These are phyloP conservation scores for Loris lydekkerianus DNA, from an alignment of 2,797 vertebrate species.

Conservation along the genomic window DNA sequence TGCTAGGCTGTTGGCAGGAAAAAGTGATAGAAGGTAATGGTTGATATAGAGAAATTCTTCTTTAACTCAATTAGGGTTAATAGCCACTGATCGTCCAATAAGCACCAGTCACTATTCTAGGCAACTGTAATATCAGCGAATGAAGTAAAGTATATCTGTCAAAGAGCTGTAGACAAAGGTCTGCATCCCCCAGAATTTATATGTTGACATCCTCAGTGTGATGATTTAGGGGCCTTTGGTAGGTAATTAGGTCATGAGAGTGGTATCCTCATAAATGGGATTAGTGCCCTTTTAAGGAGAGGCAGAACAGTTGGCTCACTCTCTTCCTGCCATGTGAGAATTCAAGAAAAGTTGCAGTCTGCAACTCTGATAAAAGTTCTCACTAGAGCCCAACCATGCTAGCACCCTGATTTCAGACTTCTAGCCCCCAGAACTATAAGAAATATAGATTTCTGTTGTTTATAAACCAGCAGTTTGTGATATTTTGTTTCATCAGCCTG, in stretches of 20 bases:
- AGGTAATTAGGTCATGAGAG: not conserved
- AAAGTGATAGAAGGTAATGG: constrained; percentile 15
- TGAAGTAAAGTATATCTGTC: not conserved
- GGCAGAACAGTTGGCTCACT: not conserved
- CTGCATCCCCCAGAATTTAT: not conserved
- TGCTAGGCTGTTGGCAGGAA: not conserved
- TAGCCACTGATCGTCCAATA: constrained; percentile 35
- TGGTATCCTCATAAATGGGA: not conserved
- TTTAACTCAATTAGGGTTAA: constrained; percentile 1
- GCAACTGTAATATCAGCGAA: not conserved
- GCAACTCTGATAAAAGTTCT: not conserved
- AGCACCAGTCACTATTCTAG: not conserved
- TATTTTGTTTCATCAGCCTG: not conserved
- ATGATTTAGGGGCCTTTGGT: not conserved
- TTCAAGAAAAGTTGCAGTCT: too few relatives aligned
- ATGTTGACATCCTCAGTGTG: not conserved
- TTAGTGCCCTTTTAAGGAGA: not conserved
- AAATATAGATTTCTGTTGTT: not conserved
- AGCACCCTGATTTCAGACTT: not conserved
- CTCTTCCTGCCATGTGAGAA: not conserved
- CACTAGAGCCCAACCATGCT: not conserved
- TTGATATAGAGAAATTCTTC: not conserved
- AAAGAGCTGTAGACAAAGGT: not conserved
- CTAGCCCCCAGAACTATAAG: not conserved
- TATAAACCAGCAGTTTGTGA: not conserved